Evolutionary conservation across 2,113 vertebrate genomes (phyloP).

Genomic region (Arenaria interpres): DNA sequence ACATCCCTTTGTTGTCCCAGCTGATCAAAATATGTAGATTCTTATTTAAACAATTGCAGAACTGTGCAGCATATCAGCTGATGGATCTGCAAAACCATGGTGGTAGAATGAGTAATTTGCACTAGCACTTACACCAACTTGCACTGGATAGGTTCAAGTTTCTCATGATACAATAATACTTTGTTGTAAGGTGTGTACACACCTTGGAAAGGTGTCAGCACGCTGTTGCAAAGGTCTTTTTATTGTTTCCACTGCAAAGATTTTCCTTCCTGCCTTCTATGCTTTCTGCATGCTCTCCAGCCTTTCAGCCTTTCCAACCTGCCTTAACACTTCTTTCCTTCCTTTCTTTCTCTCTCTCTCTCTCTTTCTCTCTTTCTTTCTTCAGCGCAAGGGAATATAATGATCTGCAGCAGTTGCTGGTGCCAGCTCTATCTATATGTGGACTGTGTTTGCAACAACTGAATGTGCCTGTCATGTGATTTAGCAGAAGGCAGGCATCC

Average conservation of each 20-base stretch:
- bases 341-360: neutral
- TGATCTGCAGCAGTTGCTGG: neutral
- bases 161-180: neutral
- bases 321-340: neutral
- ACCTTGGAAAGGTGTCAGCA: neutral
- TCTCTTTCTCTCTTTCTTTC: neutral
- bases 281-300: neutral
- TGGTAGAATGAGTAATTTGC: neutral
- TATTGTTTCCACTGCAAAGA: neutral
- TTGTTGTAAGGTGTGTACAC: neutral
- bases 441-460: neutral
- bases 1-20: neutral
- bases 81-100: neutral
- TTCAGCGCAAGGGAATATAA: neutral
- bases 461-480: neutral
- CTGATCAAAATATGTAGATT: neutral
- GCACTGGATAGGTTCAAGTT: neutral
- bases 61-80: neutral
- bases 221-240: neutral
- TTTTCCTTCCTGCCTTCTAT: neutral
- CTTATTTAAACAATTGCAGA: neutral
- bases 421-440: neutral
- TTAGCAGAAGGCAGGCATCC: neutral
- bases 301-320: neutral
- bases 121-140: neutral